Evolutionary conservation across 2,113 vertebrate species (phyloP).

Genomic region (Propithecus coquereli): DNA sequence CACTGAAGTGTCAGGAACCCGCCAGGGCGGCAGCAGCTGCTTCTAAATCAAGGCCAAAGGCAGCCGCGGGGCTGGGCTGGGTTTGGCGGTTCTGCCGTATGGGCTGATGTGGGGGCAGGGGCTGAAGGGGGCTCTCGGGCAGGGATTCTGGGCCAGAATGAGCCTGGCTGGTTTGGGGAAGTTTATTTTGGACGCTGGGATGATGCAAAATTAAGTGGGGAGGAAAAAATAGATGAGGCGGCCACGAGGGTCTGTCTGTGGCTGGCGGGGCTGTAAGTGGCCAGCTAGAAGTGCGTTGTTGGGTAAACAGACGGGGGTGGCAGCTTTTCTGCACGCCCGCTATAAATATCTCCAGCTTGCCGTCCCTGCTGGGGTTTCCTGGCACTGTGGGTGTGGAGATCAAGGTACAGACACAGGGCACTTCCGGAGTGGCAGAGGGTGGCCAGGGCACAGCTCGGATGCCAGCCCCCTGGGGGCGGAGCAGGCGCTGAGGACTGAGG

Average conservation of each 20-base stretch:
- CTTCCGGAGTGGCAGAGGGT: conserved; percentile 19
- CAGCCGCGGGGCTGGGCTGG: conserved; percentile 61
- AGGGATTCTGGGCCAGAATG: conserved; percentile 54
- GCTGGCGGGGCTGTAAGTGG: conserved; percentile 51
- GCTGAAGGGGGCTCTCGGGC: conserved; percentile 39
- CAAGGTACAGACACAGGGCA: conserved; percentile 46
- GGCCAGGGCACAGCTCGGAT: background rate
- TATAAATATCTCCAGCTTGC: conserved; percentile 66
- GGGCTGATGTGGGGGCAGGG: conserved; percentile 48
- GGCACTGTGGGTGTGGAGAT: conserved; percentile 67
- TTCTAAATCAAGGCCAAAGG: conserved; percentile 72
- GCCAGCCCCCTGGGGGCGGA: background rate
- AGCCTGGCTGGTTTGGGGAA: conserved; percentile 62
- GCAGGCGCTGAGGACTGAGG: background rate
- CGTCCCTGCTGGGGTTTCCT: conserved; percentile 53
- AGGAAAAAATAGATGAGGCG: conserved; percentile 77
- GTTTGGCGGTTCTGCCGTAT: conserved; percentile 23
- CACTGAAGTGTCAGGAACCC: conserved; percentile 49
- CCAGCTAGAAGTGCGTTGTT: background rate
- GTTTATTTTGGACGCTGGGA: conserved; percentile 77
- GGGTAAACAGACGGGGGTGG: conserved; percentile 67
- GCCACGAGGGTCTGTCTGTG: conserved; percentile 75
- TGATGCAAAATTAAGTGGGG: conserved; percentile 76
- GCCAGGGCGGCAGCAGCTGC: conserved; percentile 60
- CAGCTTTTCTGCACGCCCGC: conserved; percentile 42